Evolutionary conservation across 2,113 vertebrate species (phyloP), one percentile per base, ranked within the genome.

Genomic region (Taxidea taxus): DNA sequence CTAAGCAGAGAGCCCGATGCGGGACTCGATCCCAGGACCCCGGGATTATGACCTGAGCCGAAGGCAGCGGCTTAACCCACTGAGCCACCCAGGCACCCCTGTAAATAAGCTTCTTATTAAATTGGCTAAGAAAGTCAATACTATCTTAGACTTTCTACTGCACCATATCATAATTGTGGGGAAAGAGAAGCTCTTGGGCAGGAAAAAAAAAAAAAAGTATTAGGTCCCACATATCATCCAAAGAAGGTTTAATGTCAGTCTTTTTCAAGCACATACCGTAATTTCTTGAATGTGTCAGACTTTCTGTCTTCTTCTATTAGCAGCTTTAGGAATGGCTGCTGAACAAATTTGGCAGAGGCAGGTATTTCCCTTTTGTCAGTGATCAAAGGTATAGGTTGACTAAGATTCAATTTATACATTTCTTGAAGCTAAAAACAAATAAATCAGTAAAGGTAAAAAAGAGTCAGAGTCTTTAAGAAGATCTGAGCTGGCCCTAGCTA

Each of bases 251-350:
- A 96, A 72, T 27, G 44, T 60, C 20, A 60, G 6, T 92, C 54
- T 96, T 93, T 93, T 95, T 27, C 47, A 89, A n/a, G 29, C 3
- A 93, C 95, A 83, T 97, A 98, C 98, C 96, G 87, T 7, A 34
- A 21, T 70, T 82, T 91, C 66, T 91, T 97, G 56, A 95, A 58
- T 66, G 82, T 27, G 16, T 97, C 66, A n/a, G 44, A 3, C 54
- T 77, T 85, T 95, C 88, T 94, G 16, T 95, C 64, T 6, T 98
- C 88, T 80, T 97, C 91, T 74, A 7, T 25, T 29, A 54, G n/a
- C 82, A 95, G 68, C 10, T 96, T 49, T 80, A 78, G 62, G 21
- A 77, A 56, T 72, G 95, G 89, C 39, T 11, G 62, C 70, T 91
- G 91, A 75, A 80, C 70, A 60, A 64, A 29, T 92, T 81, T 86